These are phyloP conservation scores for Herpetotheres cachinnans DNA, from an alignment of 2,113 vertebrate genomes.

Conservation along the genomic window DNA sequence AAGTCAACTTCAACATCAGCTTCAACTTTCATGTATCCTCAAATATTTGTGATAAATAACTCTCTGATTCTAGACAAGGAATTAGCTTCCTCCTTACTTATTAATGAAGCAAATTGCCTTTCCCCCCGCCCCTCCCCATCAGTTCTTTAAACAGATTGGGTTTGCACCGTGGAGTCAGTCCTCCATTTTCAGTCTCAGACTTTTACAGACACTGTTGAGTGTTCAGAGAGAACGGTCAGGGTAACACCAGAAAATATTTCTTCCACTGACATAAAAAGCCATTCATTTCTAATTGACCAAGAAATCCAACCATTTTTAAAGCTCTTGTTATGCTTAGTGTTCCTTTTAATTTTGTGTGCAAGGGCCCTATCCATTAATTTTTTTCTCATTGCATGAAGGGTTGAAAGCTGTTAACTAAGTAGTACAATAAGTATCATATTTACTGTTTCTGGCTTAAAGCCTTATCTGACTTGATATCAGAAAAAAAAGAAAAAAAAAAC, in stretches of 20 bases:
- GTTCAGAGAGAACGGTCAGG: not conserved
- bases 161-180: not conserved
- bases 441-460: not conserved
- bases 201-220: not conserved
- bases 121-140: accelerated
- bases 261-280: not conserved
- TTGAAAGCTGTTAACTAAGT: not conserved
- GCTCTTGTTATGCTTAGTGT: not conserved
- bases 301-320: not conserved
- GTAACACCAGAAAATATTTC: not conserved
- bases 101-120: not conserved
- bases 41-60: not conserved
- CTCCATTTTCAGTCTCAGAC: not conserved
- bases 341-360: not conserved
- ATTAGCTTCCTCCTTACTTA: not conserved
- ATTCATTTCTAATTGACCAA: not conserved
- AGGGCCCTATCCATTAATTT: not conserved
- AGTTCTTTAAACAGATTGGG: not conserved
- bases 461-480: not conserved
- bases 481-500: not conserved
- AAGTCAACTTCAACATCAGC: not conserved
- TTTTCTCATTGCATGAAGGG: not conserved
- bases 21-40: not conserved
- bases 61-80: not conserved
- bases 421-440: not conserved